A percentile compares a stretch with the other conserved stretches of the same genome.
These are phyloP conservation scores for Drosophila neotestacea DNA, from an alignment of 2,888 invertebrate genomes.

Conservation along the genomic window DNA sequence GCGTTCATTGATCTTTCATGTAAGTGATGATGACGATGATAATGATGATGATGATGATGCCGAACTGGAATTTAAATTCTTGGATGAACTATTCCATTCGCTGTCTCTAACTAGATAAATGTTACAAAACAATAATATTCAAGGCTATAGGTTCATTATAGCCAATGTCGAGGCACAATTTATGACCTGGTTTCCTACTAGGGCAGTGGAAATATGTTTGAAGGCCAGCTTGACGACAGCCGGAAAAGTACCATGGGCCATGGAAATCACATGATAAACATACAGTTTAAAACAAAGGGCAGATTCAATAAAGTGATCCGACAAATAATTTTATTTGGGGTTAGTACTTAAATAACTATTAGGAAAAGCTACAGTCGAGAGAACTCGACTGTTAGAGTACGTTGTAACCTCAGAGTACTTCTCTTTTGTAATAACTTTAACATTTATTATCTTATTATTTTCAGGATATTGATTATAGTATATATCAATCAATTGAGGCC, in stretches of 20 bases:
- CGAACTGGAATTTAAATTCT: slow-evolving; percentile 33
- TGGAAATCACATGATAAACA: slow-evolving; percentile 5
- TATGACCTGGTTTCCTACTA: slow-evolving; percentile 53
- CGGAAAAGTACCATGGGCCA: slow-evolving; percentile 37
- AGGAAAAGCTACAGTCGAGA: too few species aligned
- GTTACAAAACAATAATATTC: slow-evolving; percentile 43
- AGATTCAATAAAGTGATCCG: neutral
- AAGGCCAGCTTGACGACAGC: slow-evolving; percentile 46
- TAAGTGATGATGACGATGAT: slow-evolving; percentile 28
- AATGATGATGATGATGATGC: slow-evolving; percentile 2
- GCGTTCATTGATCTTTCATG: slow-evolving; percentile 72
- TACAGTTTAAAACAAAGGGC: neutral
- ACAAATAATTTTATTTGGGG: too few species aligned
- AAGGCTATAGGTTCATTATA: slow-evolving; percentile 50
- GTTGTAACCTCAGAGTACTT: too few species aligned
- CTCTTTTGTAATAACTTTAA: too few species aligned
- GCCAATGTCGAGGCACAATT: slow-evolving; percentile 40
- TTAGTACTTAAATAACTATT: too few species aligned
- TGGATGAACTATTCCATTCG: slow-evolving; percentile 11
- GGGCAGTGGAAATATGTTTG: slow-evolving; percentile 48
- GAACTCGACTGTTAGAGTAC: too few species aligned
- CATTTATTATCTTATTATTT: too few species aligned
- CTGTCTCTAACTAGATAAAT: neutral
- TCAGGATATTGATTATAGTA: too few species aligned
- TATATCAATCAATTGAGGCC: too few species aligned